Evolutionary conservation across 2,797 vertebrate genomes (phyloP).

Genomic region (Hyperoplus immaculatus): DNA sequence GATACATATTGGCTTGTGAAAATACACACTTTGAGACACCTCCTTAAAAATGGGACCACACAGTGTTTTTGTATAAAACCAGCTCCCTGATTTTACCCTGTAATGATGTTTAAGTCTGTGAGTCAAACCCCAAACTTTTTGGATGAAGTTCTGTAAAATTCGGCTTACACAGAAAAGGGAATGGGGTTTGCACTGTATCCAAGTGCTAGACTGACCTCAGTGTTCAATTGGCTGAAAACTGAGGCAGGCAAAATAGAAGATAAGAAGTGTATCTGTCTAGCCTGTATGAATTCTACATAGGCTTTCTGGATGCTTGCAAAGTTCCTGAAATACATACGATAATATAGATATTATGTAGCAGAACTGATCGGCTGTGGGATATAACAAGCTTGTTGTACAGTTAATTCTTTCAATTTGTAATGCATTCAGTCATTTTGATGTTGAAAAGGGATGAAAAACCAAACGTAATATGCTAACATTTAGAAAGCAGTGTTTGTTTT

Average conservation of each 20-base stretch:
- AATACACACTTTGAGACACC: background rate
- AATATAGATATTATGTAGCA: background rate
- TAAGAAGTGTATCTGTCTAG: constrained; percentile 46
- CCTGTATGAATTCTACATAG: constrained; percentile 17
- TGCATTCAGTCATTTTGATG: background rate
- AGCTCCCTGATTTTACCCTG: background rate
- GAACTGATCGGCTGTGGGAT: background rate
- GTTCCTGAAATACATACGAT: background rate
- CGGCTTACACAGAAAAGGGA: constrained; percentile 6
- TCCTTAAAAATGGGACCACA: background rate
- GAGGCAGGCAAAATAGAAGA: constrained; percentile 47
- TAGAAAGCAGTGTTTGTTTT: constrained; percentile 32
- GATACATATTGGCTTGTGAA: background rate
- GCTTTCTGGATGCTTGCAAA: background rate
- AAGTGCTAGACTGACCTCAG: constrained; percentile 36
- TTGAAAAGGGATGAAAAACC: constrained; percentile 10
- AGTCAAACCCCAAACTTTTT: constrained; percentile 1
- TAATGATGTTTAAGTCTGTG: background rate
- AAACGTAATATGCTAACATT: background rate
- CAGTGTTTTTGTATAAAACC: background rate
- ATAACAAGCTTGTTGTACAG: no score
- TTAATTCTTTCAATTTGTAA: background rate
- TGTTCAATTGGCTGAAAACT: constrained; percentile 46
- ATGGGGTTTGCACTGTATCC: constrained; percentile 28
- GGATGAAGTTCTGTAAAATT: constrained; percentile 14